Evolutionary conservation across 2,888 invertebrate species (phyloP).

Genomic region (Dryobota labecula): DNA sequence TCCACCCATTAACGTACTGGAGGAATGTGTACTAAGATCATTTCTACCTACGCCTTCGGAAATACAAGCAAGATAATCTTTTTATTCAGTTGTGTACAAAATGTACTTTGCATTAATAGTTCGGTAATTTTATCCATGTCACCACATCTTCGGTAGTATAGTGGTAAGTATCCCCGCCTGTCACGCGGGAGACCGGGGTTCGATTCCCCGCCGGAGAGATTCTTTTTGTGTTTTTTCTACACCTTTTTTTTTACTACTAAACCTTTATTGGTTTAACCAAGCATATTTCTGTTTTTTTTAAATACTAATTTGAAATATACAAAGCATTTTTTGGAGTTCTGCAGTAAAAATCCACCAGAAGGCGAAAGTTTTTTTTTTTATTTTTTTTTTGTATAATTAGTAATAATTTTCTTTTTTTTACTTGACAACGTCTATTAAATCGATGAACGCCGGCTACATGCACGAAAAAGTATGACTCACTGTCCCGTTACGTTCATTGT

Average conservation of each 20-base stretch:
- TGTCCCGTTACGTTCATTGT: no score
- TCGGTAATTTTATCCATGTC: rapidly evolving
- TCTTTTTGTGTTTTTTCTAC: slow-evolving; percentile 23
- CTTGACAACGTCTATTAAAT: no score
- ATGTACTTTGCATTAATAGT: not conserved
- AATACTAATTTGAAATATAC: not conserved
- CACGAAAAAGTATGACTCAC: no score
- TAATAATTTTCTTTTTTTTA: no score
- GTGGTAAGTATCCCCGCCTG: slow-evolving; percentile 91
- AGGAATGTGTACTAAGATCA: no score
- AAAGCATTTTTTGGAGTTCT: not conserved
- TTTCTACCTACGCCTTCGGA: no score
- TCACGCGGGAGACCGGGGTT: slow-evolving; percentile 88
- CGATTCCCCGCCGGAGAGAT: slow-evolving; percentile 71
- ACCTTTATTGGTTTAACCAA: not conserved
- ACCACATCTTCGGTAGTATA: slow-evolving; percentile 79
- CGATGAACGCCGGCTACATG: no score
- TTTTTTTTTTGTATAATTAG: no score
- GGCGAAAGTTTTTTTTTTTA: no score
- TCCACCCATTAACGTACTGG: no score
- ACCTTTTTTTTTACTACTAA: not conserved
- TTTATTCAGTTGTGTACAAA: not conserved
- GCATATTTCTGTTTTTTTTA: not conserved
- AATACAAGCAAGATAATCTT: not conserved
- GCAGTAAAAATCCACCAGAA: no score